Conservation (phyloP, 2,888 invertebrate species). For the Diploptera punctata region DNA sequence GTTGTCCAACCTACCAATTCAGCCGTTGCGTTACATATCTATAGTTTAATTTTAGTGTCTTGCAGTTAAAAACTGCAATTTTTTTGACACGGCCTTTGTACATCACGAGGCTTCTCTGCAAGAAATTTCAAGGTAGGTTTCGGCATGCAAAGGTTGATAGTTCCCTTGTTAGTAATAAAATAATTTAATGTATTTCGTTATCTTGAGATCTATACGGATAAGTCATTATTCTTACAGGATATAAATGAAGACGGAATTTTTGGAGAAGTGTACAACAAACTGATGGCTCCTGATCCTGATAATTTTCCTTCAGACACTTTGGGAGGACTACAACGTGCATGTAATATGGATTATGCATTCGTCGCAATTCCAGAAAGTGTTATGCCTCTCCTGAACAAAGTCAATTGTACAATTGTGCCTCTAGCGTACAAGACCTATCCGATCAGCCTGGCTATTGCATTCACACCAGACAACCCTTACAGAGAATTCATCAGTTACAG, state of each 20-base stretch:
- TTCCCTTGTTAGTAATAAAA: no score
- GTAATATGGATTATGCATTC: slow-evolving; percentile 17
- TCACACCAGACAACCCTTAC: slow-evolving; percentile 20
- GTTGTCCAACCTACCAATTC: no score
- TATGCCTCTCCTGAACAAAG: background rate
- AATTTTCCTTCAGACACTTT: background rate
- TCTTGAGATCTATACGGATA: no score
- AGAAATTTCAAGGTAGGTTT: no score
- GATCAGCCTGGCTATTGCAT: slow-evolving; percentile 13
- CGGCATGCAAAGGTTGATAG: no score
- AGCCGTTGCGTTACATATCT: no score
- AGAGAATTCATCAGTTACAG: slow-evolving; percentile 24
- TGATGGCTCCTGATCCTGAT: background rate
- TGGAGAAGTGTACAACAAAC: background rate
- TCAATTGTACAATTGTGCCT: slow-evolving; percentile 15
- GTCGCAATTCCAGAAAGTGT: slow-evolving; percentile 14
- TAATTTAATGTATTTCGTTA: no score
- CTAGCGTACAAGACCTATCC: slow-evolving; percentile 13
- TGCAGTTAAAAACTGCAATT: no score
- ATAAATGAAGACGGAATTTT: background rate
- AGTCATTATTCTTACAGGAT: background rate
- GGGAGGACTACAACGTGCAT: slow-evolving; percentile 9
- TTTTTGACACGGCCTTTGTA: no score
- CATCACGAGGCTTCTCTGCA: no score
- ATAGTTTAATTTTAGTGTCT: no score